Evolutionary conservation across 2,888 invertebrate genomes (phyloP).

Genomic region (Timandra comae): DNA sequence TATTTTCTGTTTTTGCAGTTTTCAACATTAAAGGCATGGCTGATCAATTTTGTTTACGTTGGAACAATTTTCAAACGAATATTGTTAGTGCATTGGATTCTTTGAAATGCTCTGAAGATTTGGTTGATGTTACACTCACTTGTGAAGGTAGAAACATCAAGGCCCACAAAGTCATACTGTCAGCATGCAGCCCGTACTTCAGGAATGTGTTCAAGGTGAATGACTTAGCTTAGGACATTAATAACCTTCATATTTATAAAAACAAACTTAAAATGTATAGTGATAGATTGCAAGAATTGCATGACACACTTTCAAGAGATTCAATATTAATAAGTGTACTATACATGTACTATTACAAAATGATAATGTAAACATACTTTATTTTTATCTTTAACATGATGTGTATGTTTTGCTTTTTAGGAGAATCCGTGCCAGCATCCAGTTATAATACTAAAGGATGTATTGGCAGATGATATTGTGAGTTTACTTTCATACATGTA

Average conservation of each 20-base stretch:
- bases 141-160: constrained; percentile 84
- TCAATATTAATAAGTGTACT: too few relatives aligned
- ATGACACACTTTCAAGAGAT: constrained; percentile 16
- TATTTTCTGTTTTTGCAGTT: constrained; percentile 43
- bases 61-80: constrained; percentile 85
- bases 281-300: constrained; percentile 17
- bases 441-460: constrained; percentile 83
- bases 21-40: constrained; percentile 61
- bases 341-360: too few relatives aligned
- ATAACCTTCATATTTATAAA: constrained; percentile 63
- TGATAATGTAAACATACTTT: too few relatives aligned
- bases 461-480: constrained; percentile 79
- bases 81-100: constrained; percentile 83
- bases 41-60: constrained; percentile 84
- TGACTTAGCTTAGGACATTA: constrained; percentile 70
- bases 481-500: constrained; percentile 83
- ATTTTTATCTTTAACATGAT: too few relatives aligned
- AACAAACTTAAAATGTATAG: constrained; percentile 28
- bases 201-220: constrained; percentile 84
- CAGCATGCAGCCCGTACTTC: constrained; percentile 86
- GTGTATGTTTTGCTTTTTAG: too few relatives aligned
- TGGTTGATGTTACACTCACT: constrained; percentile 84
- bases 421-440: constrained; percentile 86
- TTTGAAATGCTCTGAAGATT: constrained; percentile 81
- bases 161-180: constrained; percentile 85